These are phyloP conservation scores for Gadus chalcogrammus DNA, from an alignment of 2,113 vertebrate species.

Conservation along the genomic window DNA sequence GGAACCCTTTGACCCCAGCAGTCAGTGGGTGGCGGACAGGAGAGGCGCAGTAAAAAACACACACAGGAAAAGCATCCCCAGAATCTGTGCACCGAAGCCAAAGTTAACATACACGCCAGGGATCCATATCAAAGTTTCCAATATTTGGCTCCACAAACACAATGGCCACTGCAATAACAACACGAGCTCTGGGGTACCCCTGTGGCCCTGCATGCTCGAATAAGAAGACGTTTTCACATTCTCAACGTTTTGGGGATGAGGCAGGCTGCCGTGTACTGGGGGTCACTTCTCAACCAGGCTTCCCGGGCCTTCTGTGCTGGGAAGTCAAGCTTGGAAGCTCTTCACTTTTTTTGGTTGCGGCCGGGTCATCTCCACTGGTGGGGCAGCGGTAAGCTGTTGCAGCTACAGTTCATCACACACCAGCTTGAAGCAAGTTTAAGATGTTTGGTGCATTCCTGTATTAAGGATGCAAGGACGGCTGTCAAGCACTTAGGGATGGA, in stretches of 20 bases:
- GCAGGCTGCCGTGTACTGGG: slow-evolving; percentile 68
- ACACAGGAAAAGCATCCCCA: slow-evolving; percentile 83
- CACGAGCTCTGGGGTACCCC: slow-evolving; percentile 82
- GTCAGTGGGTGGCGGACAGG: slow-evolving; percentile 69
- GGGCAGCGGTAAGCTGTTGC: slow-evolving; percentile 34
- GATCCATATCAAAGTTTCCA: slow-evolving; percentile 96
- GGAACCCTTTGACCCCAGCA: slow-evolving; percentile 69
- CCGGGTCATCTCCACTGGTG: slow-evolving; percentile 35
- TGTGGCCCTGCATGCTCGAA: slow-evolving; percentile 83
- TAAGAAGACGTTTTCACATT: slow-evolving; percentile 87
- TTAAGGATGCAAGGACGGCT: not conserved
- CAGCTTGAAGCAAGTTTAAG: too few species aligned
- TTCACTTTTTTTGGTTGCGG: slow-evolving; percentile 49
- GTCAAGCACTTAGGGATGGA: too few species aligned
- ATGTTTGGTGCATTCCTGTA: too few species aligned
- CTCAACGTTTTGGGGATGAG: slow-evolving; percentile 90
- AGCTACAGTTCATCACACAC: slow-evolving; percentile 30
- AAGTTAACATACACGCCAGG: slow-evolving; percentile 92
- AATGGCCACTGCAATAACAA: slow-evolving; percentile 89
- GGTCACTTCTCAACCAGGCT: slow-evolving; percentile 72
- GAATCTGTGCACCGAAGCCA: slow-evolving; percentile 84
- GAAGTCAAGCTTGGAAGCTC: slow-evolving; percentile 72
- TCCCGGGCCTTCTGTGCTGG: slow-evolving; percentile 64
- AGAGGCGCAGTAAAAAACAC: slow-evolving; percentile 73
- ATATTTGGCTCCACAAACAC: slow-evolving; percentile 95